Base-by-base conservation (phyloP, 2,888 invertebrate species). In the Hemistola chrysoprasaria region DNA sequence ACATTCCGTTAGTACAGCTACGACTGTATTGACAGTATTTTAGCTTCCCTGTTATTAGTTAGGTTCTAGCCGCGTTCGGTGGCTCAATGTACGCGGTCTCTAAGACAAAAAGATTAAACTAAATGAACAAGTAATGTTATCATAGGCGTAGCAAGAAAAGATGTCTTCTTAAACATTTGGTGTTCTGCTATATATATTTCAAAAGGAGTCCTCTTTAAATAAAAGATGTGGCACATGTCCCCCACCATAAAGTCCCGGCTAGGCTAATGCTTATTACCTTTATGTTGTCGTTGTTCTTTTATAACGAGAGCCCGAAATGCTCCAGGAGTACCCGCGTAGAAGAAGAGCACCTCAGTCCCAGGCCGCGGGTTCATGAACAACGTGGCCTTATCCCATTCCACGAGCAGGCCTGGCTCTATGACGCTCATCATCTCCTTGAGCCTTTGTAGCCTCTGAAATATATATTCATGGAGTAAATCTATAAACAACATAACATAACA, bases 361-460 rank as follows among this genome's bases (percentile, higher is more conserved):
- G 71, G 71, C 38, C 77, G 65, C 4, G 84, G 80, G 49, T 75
- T 71, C 84, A 85, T 83, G 47, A 82, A 55, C 26, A 82, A 45
- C 10, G 68, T 61, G 1, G 77, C 73, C 26, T 67, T 74, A 22
- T 71, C 59, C 83, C 82, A 85, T 35, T 80, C 73, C 25, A 78
- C 36, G 0, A 50, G 55, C 9, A 75, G 40, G 1, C 44, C 27
- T 0, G 73, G 71, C 1, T 67, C 65, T 9, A 71, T 49, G 1
- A 65, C 47, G n/a, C 78, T 67, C 26, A 77, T 59, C 2, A 69
- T 45, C 1, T 57, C 60, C 50, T 58, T 71, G 34, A 84, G 67
- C 44, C 58, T 72, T 11, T 57, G 48, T 11, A 84, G 32, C 31
- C 71, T 73, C 83, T 83, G 46, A 16, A 16, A 16, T 4, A 16